Evolutionary conservation across 2,797 vertebrate genomes (phyloP).

Genomic region (Pelochelys cantorii): DNA sequence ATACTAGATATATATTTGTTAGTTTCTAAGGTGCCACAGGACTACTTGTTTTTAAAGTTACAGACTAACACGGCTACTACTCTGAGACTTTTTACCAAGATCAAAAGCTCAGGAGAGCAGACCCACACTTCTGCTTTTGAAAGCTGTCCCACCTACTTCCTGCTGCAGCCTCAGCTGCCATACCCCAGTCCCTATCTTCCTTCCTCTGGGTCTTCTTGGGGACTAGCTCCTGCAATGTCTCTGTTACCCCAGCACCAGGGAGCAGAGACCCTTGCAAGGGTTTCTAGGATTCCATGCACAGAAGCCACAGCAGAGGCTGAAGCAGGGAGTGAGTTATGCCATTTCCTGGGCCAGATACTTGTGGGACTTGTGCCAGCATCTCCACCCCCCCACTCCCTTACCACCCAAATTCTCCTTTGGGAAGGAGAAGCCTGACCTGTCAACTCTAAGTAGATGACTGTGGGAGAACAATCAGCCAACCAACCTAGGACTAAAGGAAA

Average conservation of each 20-base stretch:
- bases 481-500: background rate
- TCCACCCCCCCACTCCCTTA: too few species aligned
- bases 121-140: background rate
- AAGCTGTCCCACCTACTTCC: background rate
- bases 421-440: background rate
- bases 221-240: background rate
- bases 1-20: too few species aligned
- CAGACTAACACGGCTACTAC: too few species aligned
- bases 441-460: background rate
- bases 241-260: background rate
- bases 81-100: background rate
- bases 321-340: background rate
- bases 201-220: background rate
- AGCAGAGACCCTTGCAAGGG: background rate
- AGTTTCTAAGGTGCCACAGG: too few species aligned
- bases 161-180: background rate
- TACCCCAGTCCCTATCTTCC: background rate
- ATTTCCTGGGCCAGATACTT: background rate
- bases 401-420: background rate
- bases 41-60: too few species aligned
- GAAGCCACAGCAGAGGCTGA: background rate
- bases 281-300: background rate
- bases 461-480: background rate
- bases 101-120: background rate
- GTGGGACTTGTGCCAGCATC: background rate